A percentile compares a stretch with the other conserved stretches of the same genome.
These are phyloP conservation scores for Philotrypesis tridentata DNA, from an alignment of 1,140 invertebrate genomes.

Conservation along the genomic window DNA sequence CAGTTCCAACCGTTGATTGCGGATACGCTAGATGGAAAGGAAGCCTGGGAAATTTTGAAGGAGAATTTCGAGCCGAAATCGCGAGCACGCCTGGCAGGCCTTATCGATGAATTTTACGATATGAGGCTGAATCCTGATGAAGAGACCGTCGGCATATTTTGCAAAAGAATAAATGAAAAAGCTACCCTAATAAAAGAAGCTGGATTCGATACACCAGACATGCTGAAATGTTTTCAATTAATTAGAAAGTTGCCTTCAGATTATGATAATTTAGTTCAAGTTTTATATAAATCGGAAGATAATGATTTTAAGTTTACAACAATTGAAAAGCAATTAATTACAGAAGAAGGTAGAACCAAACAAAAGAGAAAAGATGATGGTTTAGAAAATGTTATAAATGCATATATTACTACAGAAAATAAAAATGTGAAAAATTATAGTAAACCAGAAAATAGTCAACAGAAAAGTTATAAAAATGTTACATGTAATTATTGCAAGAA, in stretches of 20 bases:
- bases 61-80: constrained; percentile 5
- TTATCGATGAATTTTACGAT: not conserved
- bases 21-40: not conserved
- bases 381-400: not conserved
- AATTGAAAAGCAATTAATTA: not conserved
- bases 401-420: not conserved
- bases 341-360: not conserved
- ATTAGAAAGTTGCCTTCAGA: not conserved
- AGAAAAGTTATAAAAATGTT: not conserved
- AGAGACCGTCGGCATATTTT: not conserved
- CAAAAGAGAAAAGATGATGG: not conserved
- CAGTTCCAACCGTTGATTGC: not conserved
- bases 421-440: not conserved
- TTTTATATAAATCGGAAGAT: not conserved
- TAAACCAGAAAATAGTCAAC: not conserved
- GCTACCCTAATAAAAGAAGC: not conserved
- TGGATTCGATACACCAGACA: not conserved
- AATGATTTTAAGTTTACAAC: not conserved
- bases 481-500: not conserved
- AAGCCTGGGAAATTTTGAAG: not conserved
- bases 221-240: not conserved
- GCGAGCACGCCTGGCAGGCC: not conserved
- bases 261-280: not conserved
- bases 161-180: not conserved
- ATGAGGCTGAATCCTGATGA: not conserved